These are phyloP conservation scores for Agrotis exclamationis DNA, from an alignment of 2,888 invertebrate genomes.

Conservation along the genomic window DNA sequence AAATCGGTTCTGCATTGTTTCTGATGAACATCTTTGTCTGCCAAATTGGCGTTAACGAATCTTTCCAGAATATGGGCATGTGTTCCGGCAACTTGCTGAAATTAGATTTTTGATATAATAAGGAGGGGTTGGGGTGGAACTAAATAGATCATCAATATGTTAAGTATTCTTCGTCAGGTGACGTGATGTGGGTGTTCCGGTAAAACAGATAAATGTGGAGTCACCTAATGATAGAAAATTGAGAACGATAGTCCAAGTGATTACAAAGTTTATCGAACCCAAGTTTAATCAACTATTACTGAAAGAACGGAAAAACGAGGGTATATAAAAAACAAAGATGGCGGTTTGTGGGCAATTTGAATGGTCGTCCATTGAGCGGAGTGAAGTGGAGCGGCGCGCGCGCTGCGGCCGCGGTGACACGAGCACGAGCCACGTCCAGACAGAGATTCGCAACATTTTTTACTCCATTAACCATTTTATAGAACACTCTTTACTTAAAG, in stretches of 20 bases:
- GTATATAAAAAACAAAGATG: slow-evolving; percentile 79
- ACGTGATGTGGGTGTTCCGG: slow-evolving; percentile 68
- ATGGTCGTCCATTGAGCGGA: slow-evolving; percentile 80
- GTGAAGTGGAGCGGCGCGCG: slow-evolving; percentile 82
- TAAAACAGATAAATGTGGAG: slow-evolving; percentile 55
- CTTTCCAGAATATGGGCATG: slow-evolving; percentile 73
- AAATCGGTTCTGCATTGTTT: slow-evolving; percentile 89
- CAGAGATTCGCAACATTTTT: slow-evolving; percentile 76
- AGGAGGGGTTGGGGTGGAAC: slow-evolving; percentile 74
- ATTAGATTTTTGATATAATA: slow-evolving; percentile 82
- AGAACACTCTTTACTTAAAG: slow-evolving; percentile 58
- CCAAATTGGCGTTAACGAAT: slow-evolving; percentile 79
- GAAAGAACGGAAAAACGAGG: slow-evolving; percentile 77
- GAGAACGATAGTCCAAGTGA: slow-evolving; percentile 68
- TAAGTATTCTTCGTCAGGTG: slow-evolving; percentile 65
- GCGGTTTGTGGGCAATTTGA: slow-evolving; percentile 80
- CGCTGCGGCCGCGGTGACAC: slow-evolving; percentile 80
- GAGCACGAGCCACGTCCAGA: slow-evolving; percentile 84
- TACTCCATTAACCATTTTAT: slow-evolving; percentile 51
- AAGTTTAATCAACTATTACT: slow-evolving; percentile 78
- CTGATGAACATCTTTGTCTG: slow-evolving; percentile 88
- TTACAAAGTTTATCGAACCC: slow-evolving; percentile 78
- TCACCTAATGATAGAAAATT: slow-evolving; percentile 72
- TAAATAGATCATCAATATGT: slow-evolving; percentile 78
- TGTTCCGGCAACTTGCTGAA: slow-evolving; percentile 80